A percentile compares a stretch with the other conserved stretches of the same genome.
Evolutionary conservation across 2,888 invertebrate species (phyloP).

Genomic region (Abrostola tripartita): DNA sequence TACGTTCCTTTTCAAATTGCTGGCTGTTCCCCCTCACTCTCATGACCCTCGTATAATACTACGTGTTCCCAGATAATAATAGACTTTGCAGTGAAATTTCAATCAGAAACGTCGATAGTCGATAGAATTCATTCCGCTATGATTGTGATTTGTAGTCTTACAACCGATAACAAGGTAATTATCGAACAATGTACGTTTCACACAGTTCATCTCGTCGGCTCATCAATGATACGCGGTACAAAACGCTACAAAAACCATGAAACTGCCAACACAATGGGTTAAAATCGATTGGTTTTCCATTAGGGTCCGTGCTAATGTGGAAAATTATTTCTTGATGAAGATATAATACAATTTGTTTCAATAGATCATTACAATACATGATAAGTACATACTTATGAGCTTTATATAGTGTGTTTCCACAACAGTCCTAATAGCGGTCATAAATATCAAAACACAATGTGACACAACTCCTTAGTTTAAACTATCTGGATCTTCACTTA

Average conservation of each 20-base stretch:
- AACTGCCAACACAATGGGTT: constrained; percentile 8
- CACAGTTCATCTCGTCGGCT: constrained; percentile 36
- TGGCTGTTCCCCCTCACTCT: constrained; percentile 24
- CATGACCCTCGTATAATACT: background rate
- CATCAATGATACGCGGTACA: constrained; percentile 26
- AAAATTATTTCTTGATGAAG: background rate
- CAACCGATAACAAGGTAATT: constrained; percentile 38
- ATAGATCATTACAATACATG: too few species aligned
- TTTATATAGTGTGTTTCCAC: too few species aligned
- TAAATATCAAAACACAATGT: too few species aligned
- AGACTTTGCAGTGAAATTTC: constrained; percentile 27
- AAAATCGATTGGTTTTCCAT: constrained; percentile 20
- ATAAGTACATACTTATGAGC: too few species aligned
- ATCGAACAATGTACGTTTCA: constrained; percentile 44
- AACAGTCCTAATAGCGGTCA: too few species aligned
- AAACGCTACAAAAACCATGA: constrained; percentile 45
- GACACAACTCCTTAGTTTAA: too few species aligned
- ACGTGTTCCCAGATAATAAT: too few species aligned
- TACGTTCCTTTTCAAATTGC: too few species aligned
- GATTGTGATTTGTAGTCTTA: constrained; percentile 40
- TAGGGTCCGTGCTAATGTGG: background rate
- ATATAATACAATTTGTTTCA: too few species aligned
- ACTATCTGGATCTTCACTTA: too few species aligned
- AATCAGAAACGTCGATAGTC: constrained; percentile 28
- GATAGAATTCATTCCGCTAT: constrained; percentile 28